A percentile compares a stretch with the other conserved stretches of the same genome.
phyloP scores from a whole-genome alignment of 1,140 invertebrate genomes.

The Leptinotarsa texana region DNA sequence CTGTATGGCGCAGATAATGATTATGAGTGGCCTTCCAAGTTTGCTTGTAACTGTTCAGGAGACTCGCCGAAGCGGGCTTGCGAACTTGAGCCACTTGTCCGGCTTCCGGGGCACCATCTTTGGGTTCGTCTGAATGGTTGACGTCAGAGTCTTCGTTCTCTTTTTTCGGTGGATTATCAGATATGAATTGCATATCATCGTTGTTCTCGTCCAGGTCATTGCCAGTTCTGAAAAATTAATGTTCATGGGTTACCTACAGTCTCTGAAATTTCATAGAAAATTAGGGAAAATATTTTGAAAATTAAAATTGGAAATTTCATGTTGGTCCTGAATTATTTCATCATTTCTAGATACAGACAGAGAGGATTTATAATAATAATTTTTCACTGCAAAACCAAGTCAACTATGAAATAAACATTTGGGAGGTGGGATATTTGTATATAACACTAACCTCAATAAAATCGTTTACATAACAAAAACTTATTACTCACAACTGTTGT shows the following conservation, averaged over 20 bases:
- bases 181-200: constrained; percentile 71
- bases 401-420: too few relatives aligned
- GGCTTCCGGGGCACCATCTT: constrained; percentile 49
- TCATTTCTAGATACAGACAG: too few relatives aligned
- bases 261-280: too few relatives aligned
- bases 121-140: constrained; percentile 47
- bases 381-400: too few relatives aligned
- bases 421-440: too few relatives aligned
- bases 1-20: constrained; percentile 86
- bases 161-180: constrained; percentile 57
- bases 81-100: constrained; percentile 42
- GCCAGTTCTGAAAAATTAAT: constrained; percentile 59
- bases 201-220: constrained; percentile 69
- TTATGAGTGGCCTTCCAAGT: constrained; percentile 67
- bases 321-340: too few relatives aligned
- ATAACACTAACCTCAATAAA: too few relatives aligned
- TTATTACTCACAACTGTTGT: constrained; percentile 66
- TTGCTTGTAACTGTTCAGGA: constrained; percentile 57
- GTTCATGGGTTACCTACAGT: too few relatives aligned
- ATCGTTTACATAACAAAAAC: not conserved
- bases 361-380: too few relatives aligned
- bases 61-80: constrained; percentile 57
- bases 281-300: too few relatives aligned
- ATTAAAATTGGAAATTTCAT: too few relatives aligned
- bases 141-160: constrained; percentile 55